Conservation (phyloP, 2,797 vertebrate species). For the Acanthis flammea region DNA sequence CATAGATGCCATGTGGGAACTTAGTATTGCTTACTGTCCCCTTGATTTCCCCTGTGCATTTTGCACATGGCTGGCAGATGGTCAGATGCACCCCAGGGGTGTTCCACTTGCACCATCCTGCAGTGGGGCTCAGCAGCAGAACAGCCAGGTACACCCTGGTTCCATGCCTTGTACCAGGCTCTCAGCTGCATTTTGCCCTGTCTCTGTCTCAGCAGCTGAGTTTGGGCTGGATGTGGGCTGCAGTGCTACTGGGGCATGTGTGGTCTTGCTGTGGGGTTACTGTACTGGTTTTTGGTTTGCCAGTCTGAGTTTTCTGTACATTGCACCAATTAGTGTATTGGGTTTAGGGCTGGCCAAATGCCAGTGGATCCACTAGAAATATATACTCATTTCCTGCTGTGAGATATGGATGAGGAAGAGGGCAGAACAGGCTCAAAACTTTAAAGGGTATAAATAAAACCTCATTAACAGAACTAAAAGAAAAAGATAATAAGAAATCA, state of each 20-base stretch:
- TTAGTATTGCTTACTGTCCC: not conserved
- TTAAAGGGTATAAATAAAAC: not conserved
- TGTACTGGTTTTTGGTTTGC: not conserved
- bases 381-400: not conserved
- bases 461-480: not conserved
- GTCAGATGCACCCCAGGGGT: fast-evolving
- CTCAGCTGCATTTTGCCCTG: not conserved
- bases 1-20: not conserved
- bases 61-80: fast-evolving
- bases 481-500: not conserved
- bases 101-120: not conserved
- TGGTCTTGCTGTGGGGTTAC: not conserved
- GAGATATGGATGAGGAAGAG: not conserved
- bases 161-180: not conserved
- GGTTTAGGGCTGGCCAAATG: not conserved
- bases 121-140: not conserved
- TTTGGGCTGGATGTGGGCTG: not conserved
- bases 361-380: not conserved
- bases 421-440: not conserved
- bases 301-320: not conserved
- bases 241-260: not conserved
- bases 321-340: not conserved
- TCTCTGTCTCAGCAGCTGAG: not conserved
- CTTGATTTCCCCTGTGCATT: not conserved
- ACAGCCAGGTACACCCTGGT: not conserved